These are phyloP conservation scores for Phrixothrix hirtus DNA, from an alignment of 2,888 invertebrate species.

Conservation along the genomic window DNA sequence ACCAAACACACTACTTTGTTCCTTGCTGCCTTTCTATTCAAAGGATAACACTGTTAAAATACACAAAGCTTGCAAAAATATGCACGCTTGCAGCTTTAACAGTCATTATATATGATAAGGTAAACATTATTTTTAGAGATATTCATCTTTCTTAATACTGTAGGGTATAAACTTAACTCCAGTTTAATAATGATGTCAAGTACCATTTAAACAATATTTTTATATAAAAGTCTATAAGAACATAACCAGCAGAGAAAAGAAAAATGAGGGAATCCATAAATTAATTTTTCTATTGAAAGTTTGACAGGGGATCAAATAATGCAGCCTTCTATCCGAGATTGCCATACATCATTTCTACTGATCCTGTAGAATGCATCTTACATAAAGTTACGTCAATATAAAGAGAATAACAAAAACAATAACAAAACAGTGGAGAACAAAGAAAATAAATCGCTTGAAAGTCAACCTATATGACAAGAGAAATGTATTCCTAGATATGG, in stretches of 20 bases:
- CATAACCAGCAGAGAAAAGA: no score
- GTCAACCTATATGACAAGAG: conserved; percentile 46
- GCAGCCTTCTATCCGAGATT: not conserved
- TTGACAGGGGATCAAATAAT: not conserved
- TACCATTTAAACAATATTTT: no score
- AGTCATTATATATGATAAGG: conserved; percentile 14
- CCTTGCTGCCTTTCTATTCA: conserved; percentile 25
- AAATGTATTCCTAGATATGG: conserved; percentile 47
- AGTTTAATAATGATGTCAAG: no score
- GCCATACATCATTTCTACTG: conserved; percentile 8
- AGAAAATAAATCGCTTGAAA: conserved; percentile 44
- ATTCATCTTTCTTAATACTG: conserved; percentile 5
- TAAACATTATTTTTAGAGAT: conserved; percentile 14
- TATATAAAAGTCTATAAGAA: no score
- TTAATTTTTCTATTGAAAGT: conserved; percentile 9
- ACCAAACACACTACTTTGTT: conserved; percentile 28
- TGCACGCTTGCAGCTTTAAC: conserved; percentile 8
- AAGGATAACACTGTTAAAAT: conserved; percentile 26
- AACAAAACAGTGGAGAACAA: conserved; percentile 42
- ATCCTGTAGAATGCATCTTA: conserved; percentile 11
- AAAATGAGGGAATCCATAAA: not conserved
- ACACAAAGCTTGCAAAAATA: conserved; percentile 22
- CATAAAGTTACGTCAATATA: conserved; percentile 11
- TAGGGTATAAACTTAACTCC: no score
- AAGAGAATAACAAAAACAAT: conserved; percentile 32